Evolutionary conservation across 2,113 vertebrate genomes (phyloP).

Genomic region (Ursus arctos): DNA sequence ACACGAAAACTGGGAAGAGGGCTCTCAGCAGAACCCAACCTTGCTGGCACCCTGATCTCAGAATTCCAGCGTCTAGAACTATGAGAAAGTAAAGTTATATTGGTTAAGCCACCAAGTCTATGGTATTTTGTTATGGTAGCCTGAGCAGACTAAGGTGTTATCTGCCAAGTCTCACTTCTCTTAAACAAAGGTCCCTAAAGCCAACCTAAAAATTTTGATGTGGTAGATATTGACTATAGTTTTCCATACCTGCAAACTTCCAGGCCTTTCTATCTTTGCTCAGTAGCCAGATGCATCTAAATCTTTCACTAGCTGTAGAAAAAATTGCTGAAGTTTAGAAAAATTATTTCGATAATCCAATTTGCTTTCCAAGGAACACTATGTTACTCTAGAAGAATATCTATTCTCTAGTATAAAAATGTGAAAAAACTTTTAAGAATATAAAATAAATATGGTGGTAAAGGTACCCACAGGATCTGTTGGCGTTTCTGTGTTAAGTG

Average conservation of each 20-base stretch:
- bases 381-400: neutral
- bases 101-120: neutral
- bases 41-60: neutral
- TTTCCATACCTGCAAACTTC: neutral
- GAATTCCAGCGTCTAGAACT: neutral
- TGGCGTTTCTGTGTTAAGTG: neutral
- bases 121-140: neutral
- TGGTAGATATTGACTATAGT: neutral
- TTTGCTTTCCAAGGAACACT: neutral
- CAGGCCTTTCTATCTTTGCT: neutral
- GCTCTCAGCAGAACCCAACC: neutral
- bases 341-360: constrained; percentile 49
- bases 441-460: neutral
- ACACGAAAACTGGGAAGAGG: neutral
- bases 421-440: constrained; percentile 14
- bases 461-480: neutral
- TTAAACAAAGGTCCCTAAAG: neutral
- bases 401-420: neutral
- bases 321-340: constrained; percentile 28
- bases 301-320: neutral
- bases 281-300: neutral
- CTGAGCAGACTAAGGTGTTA: neutral
- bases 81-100: neutral
- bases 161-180: neutral
- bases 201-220: neutral